phyloP scores from a whole-genome alignment of 2,113 vertebrate genomes.

The Poeciliopsis prolifica region DNA sequence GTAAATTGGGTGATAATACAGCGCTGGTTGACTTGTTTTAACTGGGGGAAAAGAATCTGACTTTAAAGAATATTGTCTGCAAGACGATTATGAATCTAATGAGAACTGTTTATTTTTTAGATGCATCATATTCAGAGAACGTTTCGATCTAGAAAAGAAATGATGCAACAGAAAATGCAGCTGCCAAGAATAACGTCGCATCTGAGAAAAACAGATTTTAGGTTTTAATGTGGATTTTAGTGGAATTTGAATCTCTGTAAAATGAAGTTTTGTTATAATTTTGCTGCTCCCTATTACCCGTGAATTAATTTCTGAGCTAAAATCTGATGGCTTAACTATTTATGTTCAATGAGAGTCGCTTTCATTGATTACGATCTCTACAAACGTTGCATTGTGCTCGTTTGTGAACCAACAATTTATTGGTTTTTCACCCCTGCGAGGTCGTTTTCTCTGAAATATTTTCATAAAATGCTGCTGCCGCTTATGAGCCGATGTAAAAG shows the following conservation, averaged over 20 bases:
- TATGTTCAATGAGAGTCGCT: no score
- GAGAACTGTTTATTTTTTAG: not conserved
- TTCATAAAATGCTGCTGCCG: no score
- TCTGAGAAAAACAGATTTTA: no score
- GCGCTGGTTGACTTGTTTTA: not conserved
- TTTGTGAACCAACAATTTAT: not conserved
- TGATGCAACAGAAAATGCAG: slow-evolving; percentile 17
- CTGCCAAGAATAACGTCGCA: no score
- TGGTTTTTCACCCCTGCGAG: not conserved
- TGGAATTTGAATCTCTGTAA: no score
- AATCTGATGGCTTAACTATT: no score
- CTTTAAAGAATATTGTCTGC: slow-evolving; percentile 3
- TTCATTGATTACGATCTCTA: no score
- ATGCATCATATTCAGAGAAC: not conserved
- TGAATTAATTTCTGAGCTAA: no score
- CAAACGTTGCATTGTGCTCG: not conserved
- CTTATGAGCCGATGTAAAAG: no score
- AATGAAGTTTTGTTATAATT: no score
- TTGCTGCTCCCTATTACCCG: no score
- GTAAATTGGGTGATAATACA: not conserved
- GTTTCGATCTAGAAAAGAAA: not conserved
- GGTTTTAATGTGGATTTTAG: no score
- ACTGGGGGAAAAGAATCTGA: not conserved
- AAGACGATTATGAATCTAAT: not conserved
- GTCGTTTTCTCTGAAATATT: not conserved